Conservation (phyloP, 2,113 vertebrate genomes). For the Siniperca chuatsi region DNA sequence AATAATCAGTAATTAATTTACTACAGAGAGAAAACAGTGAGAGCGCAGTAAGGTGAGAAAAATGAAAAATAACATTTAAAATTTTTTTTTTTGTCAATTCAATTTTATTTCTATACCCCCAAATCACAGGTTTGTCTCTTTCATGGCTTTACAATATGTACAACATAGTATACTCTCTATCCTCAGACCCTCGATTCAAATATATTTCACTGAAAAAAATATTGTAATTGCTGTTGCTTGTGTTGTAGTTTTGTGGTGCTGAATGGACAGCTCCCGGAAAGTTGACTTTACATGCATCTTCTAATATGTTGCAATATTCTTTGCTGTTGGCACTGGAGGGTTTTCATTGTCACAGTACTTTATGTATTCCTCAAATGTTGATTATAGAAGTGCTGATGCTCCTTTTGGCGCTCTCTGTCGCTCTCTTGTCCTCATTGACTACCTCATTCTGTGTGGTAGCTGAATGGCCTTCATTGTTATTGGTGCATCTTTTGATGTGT, state of each 20-base stretch:
- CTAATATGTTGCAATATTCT: not conserved
- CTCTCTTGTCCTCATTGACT: not conserved
- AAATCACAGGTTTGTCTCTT: not conserved
- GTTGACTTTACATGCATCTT: not conserved
- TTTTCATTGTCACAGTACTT: not conserved
- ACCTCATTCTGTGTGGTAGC: not conserved
- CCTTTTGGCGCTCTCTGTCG: accelerated
- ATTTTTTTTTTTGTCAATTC: too few species aligned
- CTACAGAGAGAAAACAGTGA: not conserved
- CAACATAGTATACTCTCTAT: accelerated
- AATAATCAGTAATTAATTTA: too few species aligned
- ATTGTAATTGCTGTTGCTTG: not conserved
- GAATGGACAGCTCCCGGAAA: conserved; percentile 65
- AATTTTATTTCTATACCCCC: not conserved
- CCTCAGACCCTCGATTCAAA: not conserved
- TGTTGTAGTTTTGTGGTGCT: conserved; percentile 50
- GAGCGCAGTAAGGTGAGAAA: not conserved
- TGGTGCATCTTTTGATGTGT: not conserved
- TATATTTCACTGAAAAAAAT: not conserved
- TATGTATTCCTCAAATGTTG: not conserved
- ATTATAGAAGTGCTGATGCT: not conserved
- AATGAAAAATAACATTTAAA: too few species aligned
- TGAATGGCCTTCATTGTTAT: conserved; percentile 5
- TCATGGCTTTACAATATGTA: not conserved
- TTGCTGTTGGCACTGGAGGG: not conserved